Evolutionary conservation across 2,888 invertebrate genomes (phyloP).

Genomic region (Drosophila demipolita): DNA sequence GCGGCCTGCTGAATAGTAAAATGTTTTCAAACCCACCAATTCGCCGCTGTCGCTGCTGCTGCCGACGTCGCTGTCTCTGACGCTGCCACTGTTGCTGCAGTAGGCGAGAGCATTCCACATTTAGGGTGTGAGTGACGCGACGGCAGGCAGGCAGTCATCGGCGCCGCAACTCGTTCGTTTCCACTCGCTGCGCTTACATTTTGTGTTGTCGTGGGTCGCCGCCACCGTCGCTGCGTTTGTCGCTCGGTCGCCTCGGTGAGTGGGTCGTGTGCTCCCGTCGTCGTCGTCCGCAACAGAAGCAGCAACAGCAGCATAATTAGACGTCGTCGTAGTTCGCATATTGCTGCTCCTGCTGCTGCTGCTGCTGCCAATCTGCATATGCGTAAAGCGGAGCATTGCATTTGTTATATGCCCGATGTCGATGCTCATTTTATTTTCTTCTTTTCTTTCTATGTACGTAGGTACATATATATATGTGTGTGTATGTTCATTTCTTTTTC

Average conservation of each 20-base stretch:
- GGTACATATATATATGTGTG: not conserved
- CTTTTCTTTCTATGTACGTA: constrained; percentile 13
- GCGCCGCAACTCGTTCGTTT: constrained; percentile 55
- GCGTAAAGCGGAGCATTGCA: constrained; percentile 59
- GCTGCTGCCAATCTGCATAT: constrained; percentile 48
- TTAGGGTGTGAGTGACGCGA: constrained; percentile 31
- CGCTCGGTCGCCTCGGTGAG: constrained; percentile 62
- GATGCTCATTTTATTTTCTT: constrained; percentile 15
- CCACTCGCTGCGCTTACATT: constrained; percentile 56
- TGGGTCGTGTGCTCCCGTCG: constrained; percentile 57
- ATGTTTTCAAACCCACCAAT: constrained; percentile 44
- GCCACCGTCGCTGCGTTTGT: constrained; percentile 54
- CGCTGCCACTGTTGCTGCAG: constrained; percentile 31
- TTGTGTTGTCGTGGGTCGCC: constrained; percentile 75
- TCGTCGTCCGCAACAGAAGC: constrained; percentile 11
- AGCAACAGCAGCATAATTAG: constrained; percentile 62
- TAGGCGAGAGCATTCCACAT: constrained; percentile 44
- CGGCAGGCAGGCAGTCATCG: constrained; percentile 2
- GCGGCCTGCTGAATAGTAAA: constrained; percentile 50
- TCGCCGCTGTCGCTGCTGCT: constrained; percentile 13
- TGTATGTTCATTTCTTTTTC: constrained; percentile 18
- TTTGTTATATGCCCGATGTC: constrained; percentile 27
- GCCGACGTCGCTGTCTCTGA: constrained; percentile 1
- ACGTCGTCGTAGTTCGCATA: constrained; percentile 38
- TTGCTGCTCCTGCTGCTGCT: constrained; percentile 27